These are phyloP conservation scores for Sylvia atricapilla DNA, from an alignment of 2,113 vertebrate genomes.

Conservation along the genomic window DNA sequence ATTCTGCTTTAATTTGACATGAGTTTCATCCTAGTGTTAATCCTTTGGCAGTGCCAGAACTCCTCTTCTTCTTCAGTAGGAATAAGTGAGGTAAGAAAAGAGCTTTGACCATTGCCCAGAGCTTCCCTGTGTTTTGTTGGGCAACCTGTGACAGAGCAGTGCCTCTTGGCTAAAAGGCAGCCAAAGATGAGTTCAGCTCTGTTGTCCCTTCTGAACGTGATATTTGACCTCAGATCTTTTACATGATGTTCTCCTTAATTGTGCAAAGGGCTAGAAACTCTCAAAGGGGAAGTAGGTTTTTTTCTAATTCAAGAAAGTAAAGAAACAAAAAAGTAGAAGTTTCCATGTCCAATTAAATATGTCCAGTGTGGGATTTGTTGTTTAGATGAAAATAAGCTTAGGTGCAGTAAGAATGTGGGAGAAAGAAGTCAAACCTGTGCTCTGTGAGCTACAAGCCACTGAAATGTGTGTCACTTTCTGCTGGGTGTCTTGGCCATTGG, in stretches of 20 bases:
- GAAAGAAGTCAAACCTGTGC: background rate
- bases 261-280: background rate
- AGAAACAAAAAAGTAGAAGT: background rate
- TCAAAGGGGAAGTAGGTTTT: background rate
- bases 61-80: background rate
- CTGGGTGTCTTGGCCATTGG: background rate
- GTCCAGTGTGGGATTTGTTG: background rate
- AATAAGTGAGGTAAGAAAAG: background rate
- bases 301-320: background rate
- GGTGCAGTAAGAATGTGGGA: background rate
- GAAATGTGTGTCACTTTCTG: background rate
- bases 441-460: background rate
- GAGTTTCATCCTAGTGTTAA: background rate
- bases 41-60: background rate
- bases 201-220: background rate
- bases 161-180: background rate
- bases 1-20: background rate
- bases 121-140: background rate
- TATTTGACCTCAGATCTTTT: background rate
- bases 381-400: background rate
- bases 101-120: background rate
- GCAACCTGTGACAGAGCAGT: background rate
- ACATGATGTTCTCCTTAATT: background rate
- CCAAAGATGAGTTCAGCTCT: background rate
- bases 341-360: background rate